Percentiles rank a stretch among this genome's conserved stretches.
Conservation (phyloP, 2,113 vertebrate genomes). For the Phylloscopus trochiloides region DNA sequence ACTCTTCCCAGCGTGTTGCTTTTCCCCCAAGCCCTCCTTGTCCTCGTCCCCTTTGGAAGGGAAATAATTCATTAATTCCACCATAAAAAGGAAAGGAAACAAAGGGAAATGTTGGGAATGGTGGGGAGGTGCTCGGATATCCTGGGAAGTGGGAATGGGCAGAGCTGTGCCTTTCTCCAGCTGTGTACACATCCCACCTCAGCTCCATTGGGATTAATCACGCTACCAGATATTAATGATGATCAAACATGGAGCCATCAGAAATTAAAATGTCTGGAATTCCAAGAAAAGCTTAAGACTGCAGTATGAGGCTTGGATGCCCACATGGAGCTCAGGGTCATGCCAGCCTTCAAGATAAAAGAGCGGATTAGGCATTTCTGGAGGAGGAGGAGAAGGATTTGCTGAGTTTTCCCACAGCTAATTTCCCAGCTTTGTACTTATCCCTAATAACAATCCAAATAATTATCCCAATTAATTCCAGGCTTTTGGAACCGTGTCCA, state of each 20-base stretch:
- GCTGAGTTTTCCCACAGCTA: neutral
- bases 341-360: neutral
- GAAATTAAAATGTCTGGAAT: neutral
- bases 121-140: accelerated
- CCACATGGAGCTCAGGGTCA: neutral
- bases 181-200: neutral
- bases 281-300: neutral
- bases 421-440: neutral
- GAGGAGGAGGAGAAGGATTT: neutral
- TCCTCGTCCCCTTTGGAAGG: neutral
- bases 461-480: neutral
- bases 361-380: neutral
- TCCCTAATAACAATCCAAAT: neutral
- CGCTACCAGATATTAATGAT: neutral
- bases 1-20: neutral
- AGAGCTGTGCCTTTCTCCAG: neutral
- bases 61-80: neutral
- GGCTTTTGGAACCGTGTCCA: neutral
- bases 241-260: accelerated
- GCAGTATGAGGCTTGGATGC: neutral
- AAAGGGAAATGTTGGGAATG: neutral
- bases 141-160: neutral
- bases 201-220: accelerated
- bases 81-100: neutral
- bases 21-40: neutral